phyloP scores from a whole-genome alignment of 2,888 invertebrate genomes.

The Pseudococcus viburni region DNA sequence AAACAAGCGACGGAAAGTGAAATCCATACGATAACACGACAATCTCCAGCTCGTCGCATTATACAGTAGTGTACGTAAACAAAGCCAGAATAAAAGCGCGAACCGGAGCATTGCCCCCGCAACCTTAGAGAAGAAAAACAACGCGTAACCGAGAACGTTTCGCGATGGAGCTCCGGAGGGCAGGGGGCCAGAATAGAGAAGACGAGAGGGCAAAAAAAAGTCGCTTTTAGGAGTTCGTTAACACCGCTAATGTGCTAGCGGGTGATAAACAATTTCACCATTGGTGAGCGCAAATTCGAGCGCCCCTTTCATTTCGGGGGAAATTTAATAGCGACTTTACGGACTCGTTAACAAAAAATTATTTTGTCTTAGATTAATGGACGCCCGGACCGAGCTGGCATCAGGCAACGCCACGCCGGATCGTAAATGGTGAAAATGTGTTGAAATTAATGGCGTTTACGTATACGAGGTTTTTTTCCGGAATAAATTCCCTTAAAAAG shows the following conservation, averaged over 20 bases:
- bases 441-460: not conserved
- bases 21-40: constrained; percentile 47
- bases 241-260: constrained; percentile 47
- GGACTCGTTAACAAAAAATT: constrained; percentile 47
- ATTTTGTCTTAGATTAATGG: constrained; percentile 22
- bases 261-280: constrained; percentile 47
- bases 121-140: constrained; percentile 5
- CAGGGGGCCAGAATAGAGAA: not conserved
- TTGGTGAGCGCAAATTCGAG: not conserved
- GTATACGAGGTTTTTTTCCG: not conserved
- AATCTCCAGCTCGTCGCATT: not conserved
- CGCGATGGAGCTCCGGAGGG: not conserved
- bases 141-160: not conserved
- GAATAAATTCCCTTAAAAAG: constrained; percentile 23
- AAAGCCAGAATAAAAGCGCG: constrained; percentile 40
- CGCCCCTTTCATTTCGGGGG: not conserved
- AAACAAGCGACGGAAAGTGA: constrained; percentile 38
- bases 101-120: constrained; percentile 33
- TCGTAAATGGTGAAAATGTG: constrained; percentile 17
- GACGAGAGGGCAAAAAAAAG: not conserved
- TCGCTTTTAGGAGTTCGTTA: constrained; percentile 49
- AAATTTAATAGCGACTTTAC: constrained; percentile 38
- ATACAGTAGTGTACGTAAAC: constrained; percentile 1
- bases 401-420: not conserved
- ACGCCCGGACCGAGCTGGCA: not conserved